Base-by-base conservation (phyloP, 2,797 vertebrate species). In the Gadopsis bispinosus region DNA sequence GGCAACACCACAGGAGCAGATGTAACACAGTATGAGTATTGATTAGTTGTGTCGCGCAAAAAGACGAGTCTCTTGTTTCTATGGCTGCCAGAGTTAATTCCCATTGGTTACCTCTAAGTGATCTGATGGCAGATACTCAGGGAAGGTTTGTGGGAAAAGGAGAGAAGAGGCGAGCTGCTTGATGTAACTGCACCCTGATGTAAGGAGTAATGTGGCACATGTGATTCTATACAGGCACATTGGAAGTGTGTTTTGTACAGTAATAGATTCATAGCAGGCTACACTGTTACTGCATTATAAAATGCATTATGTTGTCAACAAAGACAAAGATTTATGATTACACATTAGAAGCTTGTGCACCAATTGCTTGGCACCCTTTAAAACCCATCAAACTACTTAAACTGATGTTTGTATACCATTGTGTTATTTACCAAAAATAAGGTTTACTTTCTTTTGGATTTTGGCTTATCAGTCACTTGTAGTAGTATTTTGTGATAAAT, bases 51-150 rank as follows among this genome's bases (percentile, higher is more conserved):
- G 73, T 75, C 58, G 73, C 73, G 63, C 72, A 81, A 87, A 86
- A 79, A 81, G 47, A 90, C 62, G 37, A 71, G 66, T 67, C n/a
- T 86, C 80, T 75, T 87, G 77, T 87, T 90, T 88, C 58, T 73
- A 35, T 73, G 19, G 50, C 58, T 88, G 81, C 73, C 76, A 90
- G 48, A 64, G 70, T 60, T 67, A 74, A 85, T 90, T 86, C 73
- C 66, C 70, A 65, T 61, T 71, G 68, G 62, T 80, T 78, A 82
- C 69, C 77, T 80, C 64, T 47, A 83, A 80, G 62, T 84, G 68
- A 54, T 69, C 59, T 67, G 65, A 77, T 83, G 68, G 69, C 70
- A 54, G 58, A 69, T 74, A 70, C 58, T 82, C 37, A 54, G 56
- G 55, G 47, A 78, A 35, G 19, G 60, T 47, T 66, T 66, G 39